Base-by-base conservation (phyloP, 2,888 invertebrate genomes). In the Keiferia lycopersicella region DNA sequence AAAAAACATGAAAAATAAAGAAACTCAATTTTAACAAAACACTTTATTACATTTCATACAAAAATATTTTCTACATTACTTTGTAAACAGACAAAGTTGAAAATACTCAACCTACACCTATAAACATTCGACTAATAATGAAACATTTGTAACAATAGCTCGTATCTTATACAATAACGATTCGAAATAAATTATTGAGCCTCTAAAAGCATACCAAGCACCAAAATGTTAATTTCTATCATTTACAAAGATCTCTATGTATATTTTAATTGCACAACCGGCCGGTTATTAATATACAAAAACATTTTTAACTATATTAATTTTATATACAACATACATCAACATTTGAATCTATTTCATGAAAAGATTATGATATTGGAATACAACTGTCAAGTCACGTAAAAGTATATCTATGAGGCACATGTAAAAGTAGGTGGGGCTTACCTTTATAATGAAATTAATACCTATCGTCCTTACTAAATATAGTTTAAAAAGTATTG, bases 241-340 rank as follows among this genome's bases (percentile, higher is more conserved):
- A 75, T 71, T 67, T 67, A 51, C 22, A 74, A 69, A 66, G 61
- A 53, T 30, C 6, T 45, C 26, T 48, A 45, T 22, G 20, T 57
- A 71, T 75, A 76, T 68, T 79, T 83, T 80, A 76, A 91, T 91
- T 91, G 91, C 91, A 91, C 91, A 84, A 87, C 91, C 91, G 91
- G 91, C 91, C 91, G 84, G 82, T 77, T 73, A 78, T 16, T 45
- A 77, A 78, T 81, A 72, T 82, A 84, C 84, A 84, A 77, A 76
- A 70, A 66, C 70, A 74, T 59, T 34, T 57, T 58, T 63, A 12
- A 51, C 68, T 62, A 22, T 68, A 61, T 69, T 67, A 64, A n/a
- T 65, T 34, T 74, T 80, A 81, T 79, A 77, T 78, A 83, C 80
- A 81, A 73, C 73, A 62, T 70, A 61, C 20, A 71, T 65, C 69